Base-by-base conservation (phyloP, 2,113 vertebrate genomes). In the Pristiophorus japonicus region DNA sequence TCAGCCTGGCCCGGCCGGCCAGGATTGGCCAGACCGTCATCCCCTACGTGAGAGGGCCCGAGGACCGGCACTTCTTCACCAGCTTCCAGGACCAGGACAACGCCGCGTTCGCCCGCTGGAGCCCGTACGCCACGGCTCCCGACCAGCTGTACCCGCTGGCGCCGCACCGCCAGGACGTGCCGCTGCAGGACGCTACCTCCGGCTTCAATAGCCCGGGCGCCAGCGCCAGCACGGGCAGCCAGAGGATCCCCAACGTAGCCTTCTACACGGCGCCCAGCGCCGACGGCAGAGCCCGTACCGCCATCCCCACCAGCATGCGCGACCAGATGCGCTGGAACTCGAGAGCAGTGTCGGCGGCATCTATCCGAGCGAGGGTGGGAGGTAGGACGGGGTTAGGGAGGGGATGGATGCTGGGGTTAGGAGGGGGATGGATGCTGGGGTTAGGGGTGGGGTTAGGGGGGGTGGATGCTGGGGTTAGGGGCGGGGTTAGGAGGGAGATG, bases 321-420 rank as follows among this genome's bases (percentile, higher is more conserved):
- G 95, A 96, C 14, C 90, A 97, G 91, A 96, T 96, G 63, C 95
- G 10, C 45, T 98, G 97, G 97, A 98, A 97, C 94, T 97, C 97
- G 65, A 98, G 97, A 93, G 95, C 96, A 95, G 96, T 97, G 59
- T 66, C 97, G 93, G 96, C 97, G 22, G 84, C 95, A 94, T 96
- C 96, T 22, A 66, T 97, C 65, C 97, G 96, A 96, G 96, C 97
- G 63, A 96, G 42, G 91, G 96, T 97, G 42, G 95, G 96, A 97
- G 97, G 97, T 98, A 97, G 97, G 95, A 65, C 51, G 51, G 51
- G 51, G 51, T 51, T 2, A 2, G 51, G 51, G 51, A 3, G 34
- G 20, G 63, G 10, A 1, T 65, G 92, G 22, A 1, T 51, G 6
- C 8, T 24, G 42, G 85, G 85, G 22, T 3, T 87, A 2, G 3